phyloP scores from a whole-genome alignment of 2,797 vertebrate species.

The Cossypha polioptera region DNA sequence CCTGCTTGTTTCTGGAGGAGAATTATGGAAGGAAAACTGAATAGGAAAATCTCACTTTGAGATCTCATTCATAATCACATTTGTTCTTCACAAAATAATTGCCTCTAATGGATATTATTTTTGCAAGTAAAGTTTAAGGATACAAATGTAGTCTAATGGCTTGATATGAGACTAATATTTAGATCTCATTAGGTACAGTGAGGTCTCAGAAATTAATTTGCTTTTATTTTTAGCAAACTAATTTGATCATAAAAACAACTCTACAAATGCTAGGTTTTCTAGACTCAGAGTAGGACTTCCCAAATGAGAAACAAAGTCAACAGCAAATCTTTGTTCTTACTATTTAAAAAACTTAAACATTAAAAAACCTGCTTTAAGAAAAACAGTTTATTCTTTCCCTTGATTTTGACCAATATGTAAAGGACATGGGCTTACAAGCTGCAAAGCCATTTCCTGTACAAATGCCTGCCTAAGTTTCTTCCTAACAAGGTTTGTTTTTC shows the following conservation, averaged over 20 bases:
- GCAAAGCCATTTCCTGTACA: background rate
- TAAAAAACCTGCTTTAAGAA: background rate
- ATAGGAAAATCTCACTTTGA: background rate
- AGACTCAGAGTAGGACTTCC: background rate
- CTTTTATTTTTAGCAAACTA: conserved; percentile 28
- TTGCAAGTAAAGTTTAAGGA: conserved; percentile 3
- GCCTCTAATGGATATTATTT: background rate
- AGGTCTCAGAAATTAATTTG: conserved; percentile 24
- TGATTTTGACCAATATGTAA: background rate
- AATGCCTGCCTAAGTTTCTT: background rate
- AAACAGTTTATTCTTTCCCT: background rate
- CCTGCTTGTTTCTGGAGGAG: background rate
- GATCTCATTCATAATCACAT: background rate
- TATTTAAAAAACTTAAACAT: background rate
- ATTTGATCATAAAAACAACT: conserved; percentile 16
- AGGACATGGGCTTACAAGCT: background rate
- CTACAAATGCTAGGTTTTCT: background rate
- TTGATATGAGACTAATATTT: background rate
- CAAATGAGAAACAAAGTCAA: background rate
- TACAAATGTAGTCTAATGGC: background rate
- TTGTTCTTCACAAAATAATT: background rate
- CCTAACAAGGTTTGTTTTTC: background rate
- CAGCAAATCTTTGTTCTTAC: background rate
- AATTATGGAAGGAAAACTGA: background rate
- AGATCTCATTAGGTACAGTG: background rate